Evolutionary conservation across 1,140 invertebrate species (phyloP), one percentile per base, ranked within the genome.

Genomic region (Sycophila sp.): DNA sequence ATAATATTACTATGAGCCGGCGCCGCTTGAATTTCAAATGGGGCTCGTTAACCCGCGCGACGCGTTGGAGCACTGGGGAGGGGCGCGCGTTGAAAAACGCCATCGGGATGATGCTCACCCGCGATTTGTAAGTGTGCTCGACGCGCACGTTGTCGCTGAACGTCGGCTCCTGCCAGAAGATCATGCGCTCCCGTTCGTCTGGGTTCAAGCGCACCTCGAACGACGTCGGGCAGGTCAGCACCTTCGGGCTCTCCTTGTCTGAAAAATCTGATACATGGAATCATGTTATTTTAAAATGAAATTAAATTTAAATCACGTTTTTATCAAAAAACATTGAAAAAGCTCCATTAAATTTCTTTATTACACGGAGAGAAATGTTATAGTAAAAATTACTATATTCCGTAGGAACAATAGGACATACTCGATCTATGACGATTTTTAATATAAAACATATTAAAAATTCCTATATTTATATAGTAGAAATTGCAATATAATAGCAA

Each of bases 91-190:
- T n/a, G 49, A 51, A 26, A 49, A 51, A 51, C 49, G 5, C 26
- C 5, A 51, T 49, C 0, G 8, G 17, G 7, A n/a, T 40, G 49
- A 49, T 63, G 77, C 85, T 87, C 78, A 92, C 91, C 78, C 89
- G 86, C 0, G 91, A 91, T 78, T 91, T 91, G 73, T 88, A 90
- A 53, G 91, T 81, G 47, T 86, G 83, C 2, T 87, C 83, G 4
- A 92, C 77, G 58, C 79, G 83, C 10, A 91, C 87, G 76, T 91
- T 91, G 77, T 92, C 91, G 11, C 81, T 84, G 73, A 93, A 92
- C 10, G 85, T 80, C 0, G 92, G 92, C 74, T 93, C 92, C 56
- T 88, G 87, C 92, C 92, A 93, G 63, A 87, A 87, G 28, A 93
- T 87, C 15, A 86, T 81, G 28, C 88, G 85, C 47, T 86, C 86